Percentiles rank a stretch among this genome's conserved stretches.
These are phyloP conservation scores for Paraescarpia echinospica DNA, from an alignment of 1,140 invertebrate species.

Conservation along the genomic window DNA sequence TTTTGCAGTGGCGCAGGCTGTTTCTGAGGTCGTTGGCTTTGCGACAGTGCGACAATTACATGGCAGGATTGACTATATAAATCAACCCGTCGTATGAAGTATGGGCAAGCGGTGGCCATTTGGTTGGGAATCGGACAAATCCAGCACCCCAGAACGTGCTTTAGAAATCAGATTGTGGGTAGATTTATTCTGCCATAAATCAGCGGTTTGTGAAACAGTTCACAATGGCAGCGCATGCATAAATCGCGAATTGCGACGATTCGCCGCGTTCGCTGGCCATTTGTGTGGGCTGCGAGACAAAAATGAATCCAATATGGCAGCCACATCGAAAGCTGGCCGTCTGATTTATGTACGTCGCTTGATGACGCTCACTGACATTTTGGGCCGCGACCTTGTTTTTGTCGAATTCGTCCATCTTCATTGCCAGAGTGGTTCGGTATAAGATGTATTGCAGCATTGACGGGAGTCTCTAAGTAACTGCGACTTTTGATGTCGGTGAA, in stretches of 20 bases:
- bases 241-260: neutral
- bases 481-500: neutral
- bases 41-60: neutral
- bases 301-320: slow-evolving; percentile 5
- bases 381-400: neutral
- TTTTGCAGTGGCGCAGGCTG: neutral
- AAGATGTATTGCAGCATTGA: neutral
- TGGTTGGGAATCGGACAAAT: slow-evolving; percentile 4
- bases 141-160: neutral
- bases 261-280: neutral
- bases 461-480: neutral
- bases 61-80: neutral
- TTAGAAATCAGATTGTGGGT: neutral
- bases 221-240: neutral
- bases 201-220: neutral
- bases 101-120: neutral
- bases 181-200: neutral
- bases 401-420: neutral
- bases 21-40: neutral
- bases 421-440: neutral
- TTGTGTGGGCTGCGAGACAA: neutral
- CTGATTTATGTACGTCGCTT: neutral
- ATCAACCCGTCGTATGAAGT: neutral
- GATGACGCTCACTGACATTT: neutral
- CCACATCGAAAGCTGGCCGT: neutral